phyloP scores from a whole-genome alignment of 2,113 vertebrate species.

The Lagopus muta region DNA sequence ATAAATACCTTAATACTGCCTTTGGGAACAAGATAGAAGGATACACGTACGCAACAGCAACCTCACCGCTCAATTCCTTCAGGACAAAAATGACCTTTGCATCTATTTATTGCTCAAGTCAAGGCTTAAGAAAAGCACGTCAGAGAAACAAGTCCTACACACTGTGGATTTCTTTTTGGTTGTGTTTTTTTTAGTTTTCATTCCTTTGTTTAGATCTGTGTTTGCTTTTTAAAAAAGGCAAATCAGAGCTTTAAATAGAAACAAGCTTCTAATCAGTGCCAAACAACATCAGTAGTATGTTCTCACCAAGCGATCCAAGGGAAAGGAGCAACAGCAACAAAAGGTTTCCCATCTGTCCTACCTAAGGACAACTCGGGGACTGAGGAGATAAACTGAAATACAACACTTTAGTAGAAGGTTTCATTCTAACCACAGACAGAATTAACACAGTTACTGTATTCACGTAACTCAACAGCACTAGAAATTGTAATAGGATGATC shows the following conservation, averaged over 20 bases:
- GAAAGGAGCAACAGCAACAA: background rate
- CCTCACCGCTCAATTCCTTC: background rate
- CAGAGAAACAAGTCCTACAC: background rate
- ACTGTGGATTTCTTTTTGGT: fast-evolving
- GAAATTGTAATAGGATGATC: background rate
- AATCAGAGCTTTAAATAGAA: background rate
- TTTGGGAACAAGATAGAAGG: background rate
- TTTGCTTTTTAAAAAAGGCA: background rate
- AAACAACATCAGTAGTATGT: background rate
- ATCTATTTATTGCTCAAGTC: background rate
- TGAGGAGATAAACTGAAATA: background rate
- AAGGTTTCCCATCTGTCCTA: background rate
- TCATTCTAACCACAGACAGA: background rate
- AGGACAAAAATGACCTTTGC: background rate
- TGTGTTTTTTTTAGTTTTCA: background rate
- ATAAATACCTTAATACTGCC: background rate
- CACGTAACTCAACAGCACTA: background rate
- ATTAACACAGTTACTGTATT: background rate
- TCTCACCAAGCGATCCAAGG: background rate
- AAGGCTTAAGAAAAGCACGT: background rate
- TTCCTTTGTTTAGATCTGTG: background rate
- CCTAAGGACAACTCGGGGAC: fast-evolving
- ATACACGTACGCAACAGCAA: fast-evolving
- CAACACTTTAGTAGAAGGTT: background rate
- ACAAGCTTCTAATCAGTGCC: background rate